Conservation (phyloP, 2,888 invertebrate genomes). For the Theristus sp. region DNA sequence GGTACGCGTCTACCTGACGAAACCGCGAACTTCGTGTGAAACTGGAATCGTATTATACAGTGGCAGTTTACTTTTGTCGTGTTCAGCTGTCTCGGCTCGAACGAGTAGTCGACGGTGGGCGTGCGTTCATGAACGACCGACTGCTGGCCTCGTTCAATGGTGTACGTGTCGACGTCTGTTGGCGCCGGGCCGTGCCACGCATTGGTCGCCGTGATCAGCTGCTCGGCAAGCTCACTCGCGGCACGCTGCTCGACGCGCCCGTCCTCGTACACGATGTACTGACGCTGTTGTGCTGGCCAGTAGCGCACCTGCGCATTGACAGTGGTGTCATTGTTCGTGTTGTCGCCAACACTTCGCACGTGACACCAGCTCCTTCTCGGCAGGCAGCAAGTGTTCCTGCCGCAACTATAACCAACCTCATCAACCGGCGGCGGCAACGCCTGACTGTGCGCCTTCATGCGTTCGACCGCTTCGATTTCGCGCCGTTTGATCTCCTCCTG, state of each 20-base stretch:
- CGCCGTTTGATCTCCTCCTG: not conserved
- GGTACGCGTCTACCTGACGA: no score
- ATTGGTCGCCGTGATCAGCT: not conserved
- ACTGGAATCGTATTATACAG: no score
- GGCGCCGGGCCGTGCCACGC: not conserved
- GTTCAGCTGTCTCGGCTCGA: no score
- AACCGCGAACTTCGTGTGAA: no score
- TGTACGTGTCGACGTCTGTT: not conserved
- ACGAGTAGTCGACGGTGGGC: not conserved
- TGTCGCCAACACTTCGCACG: no score
- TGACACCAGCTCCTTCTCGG: no score
- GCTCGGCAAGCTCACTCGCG: no score
- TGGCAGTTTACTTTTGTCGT: no score
- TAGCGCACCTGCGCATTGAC: not conserved
- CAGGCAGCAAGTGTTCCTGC: no score
- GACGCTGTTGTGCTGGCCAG: not conserved
- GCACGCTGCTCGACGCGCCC: not conserved
- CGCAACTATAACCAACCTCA: not conserved
- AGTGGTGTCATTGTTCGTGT: no score
- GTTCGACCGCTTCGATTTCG: not conserved
- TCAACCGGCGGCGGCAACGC: constrained; percentile 4
- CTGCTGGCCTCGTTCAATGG: not conserved
- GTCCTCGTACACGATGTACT: not conserved
- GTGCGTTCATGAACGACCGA: not conserved
- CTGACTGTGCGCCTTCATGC: not conserved